phyloP scores from a whole-genome alignment of 2,888 invertebrate species.

The Hyles lineata region DNA sequence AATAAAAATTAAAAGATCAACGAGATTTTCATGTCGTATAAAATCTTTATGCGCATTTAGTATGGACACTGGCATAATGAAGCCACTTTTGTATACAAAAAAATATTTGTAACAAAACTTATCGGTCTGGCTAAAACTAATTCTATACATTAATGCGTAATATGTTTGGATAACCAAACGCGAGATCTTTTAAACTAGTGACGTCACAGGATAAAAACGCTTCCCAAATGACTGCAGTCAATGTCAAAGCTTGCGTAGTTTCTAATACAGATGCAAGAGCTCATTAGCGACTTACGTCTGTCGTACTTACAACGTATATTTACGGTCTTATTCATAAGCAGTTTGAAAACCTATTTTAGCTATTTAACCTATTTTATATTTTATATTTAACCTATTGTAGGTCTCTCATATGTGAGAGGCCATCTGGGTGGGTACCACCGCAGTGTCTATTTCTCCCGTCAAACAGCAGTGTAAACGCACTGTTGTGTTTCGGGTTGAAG shows the following conservation, averaged over 20 bases:
- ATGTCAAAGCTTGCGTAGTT: conserved; percentile 26
- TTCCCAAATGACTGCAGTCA: conserved; percentile 18
- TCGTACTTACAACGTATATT: background rate
- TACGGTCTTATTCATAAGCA: background rate
- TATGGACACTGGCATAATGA: too few relatives aligned
- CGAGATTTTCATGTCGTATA: background rate
- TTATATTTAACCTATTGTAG: too few relatives aligned
- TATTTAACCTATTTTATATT: too few relatives aligned
- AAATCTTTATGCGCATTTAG: too few relatives aligned
- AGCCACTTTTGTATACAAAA: background rate
- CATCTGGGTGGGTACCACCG: too few relatives aligned
- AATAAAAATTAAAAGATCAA: background rate
- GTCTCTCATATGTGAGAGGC: too few relatives aligned
- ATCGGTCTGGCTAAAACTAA: background rate
- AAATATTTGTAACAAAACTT: too few relatives aligned
- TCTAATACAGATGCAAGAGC: conserved; percentile 14
- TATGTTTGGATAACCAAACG: background rate
- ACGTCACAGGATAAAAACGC: conserved; percentile 26
- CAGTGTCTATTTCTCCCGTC: too few relatives aligned
- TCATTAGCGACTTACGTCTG: background rate
- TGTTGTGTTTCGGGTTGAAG: too few relatives aligned
- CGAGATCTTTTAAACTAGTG: conserved; percentile 1
- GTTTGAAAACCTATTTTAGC: too few relatives aligned
- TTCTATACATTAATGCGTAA: background rate
- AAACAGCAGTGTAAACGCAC: too few relatives aligned